Conservation (phyloP, 2,888 invertebrate genomes). For the Drosophila macrospina region DNA sequence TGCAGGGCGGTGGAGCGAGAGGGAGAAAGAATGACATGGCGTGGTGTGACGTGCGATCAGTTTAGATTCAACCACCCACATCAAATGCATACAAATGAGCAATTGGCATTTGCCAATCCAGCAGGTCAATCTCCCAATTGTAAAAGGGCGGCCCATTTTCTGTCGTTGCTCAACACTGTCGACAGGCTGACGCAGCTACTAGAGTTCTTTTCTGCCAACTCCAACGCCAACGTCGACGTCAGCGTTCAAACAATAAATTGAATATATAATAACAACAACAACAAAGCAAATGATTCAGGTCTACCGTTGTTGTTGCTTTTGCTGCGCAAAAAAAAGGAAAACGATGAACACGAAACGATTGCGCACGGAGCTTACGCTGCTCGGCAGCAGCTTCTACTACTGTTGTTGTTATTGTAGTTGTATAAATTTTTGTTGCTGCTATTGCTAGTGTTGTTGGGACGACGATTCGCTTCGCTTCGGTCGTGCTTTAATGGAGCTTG, state of each 20-base stretch:
- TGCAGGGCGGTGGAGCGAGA: slow-evolving; percentile 5
- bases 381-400: slow-evolving; percentile 47
- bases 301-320: slow-evolving; percentile 29
- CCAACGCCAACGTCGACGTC: slow-evolving; percentile 20
- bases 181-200: slow-evolving; percentile 48
- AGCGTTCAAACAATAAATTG: slow-evolving; percentile 31
- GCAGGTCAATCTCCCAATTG: not conserved
- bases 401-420: slow-evolving; percentile 1
- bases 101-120: slow-evolving; percentile 22
- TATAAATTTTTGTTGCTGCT: slow-evolving; percentile 5
- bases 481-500: slow-evolving; percentile 71
- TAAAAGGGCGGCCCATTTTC: slow-evolving; percentile 24
- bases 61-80: slow-evolving; percentile 56
- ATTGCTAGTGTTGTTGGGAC: slow-evolving; percentile 28
- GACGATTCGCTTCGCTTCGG: slow-evolving; percentile 61
- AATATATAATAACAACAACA: slow-evolving; percentile 22
- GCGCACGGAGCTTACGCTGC: slow-evolving; percentile 69
- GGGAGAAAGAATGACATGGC: slow-evolving; percentile 6
- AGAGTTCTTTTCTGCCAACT: slow-evolving; percentile 12
- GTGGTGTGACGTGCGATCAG: slow-evolving; percentile 18
- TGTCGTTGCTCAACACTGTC: slow-evolving; percentile 50
- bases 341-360: slow-evolving; percentile 48
- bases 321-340: slow-evolving; percentile 57
- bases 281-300: slow-evolving; percentile 40
- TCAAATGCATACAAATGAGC: slow-evolving; percentile 62